A percentile compares a stretch with the other conserved stretches of the same genome.
These are phyloP conservation scores for Ladona fulva DNA, from an alignment of 1,140 invertebrate species.

Conservation along the genomic window DNA sequence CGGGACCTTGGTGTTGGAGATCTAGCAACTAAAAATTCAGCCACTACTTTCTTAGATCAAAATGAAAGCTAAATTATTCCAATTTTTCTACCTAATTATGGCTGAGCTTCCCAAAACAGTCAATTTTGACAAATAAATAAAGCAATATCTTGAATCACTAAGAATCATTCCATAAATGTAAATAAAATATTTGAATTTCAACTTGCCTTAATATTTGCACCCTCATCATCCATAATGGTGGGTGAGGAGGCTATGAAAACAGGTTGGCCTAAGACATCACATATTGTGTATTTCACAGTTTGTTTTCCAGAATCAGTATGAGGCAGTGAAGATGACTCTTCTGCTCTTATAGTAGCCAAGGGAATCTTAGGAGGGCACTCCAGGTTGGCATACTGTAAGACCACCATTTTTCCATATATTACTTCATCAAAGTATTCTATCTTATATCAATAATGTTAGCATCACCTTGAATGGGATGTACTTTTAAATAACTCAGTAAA, in stretches of 20 bases:
- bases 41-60: too few relatives aligned
- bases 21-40: too few relatives aligned
- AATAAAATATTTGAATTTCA: not conserved
- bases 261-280: not conserved
- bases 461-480: too few relatives aligned
- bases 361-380: not conserved
- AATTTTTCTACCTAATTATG: too few relatives aligned
- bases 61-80: too few relatives aligned
- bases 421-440: too few relatives aligned
- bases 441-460: too few relatives aligned
- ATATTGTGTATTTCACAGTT: not conserved
- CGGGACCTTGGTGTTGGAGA: too few relatives aligned
- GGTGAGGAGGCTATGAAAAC: not conserved
- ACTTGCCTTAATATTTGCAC: not conserved
- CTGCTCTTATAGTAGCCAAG: not conserved
- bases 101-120: too few relatives aligned
- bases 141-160: too few relatives aligned
- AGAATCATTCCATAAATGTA: not conserved
- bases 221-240: not conserved
- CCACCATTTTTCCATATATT: not conserved
- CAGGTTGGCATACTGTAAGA: not conserved
- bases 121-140: too few relatives aligned
- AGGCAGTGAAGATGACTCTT: not conserved
- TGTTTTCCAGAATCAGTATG: not conserved
- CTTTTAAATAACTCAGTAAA: too few relatives aligned